phyloP scores from a whole-genome alignment of 2,888 invertebrate genomes.

The Cremastobaeus sp. region DNA sequence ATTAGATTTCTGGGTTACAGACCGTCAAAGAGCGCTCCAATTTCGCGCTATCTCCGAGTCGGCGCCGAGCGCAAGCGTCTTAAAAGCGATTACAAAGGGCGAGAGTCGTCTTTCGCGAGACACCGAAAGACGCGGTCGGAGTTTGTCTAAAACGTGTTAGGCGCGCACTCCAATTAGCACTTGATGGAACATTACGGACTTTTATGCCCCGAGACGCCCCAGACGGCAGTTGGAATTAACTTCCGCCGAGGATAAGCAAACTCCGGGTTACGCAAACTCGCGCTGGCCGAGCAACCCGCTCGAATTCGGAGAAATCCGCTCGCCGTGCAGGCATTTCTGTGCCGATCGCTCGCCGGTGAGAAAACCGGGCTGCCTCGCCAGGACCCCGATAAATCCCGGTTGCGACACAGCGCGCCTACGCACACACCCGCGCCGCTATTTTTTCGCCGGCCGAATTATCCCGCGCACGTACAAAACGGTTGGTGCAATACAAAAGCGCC shows the following conservation, averaged over 20 bases:
- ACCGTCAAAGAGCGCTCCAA: not conserved
- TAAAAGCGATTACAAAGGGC: slow-evolving; percentile 13
- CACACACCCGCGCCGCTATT: slow-evolving; percentile 12
- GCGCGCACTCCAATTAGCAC: not conserved
- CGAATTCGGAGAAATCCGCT: no score
- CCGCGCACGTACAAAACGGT: slow-evolving; percentile 54
- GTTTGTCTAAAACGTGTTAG: not conserved
- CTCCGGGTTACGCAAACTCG: no score
- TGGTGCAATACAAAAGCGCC: slow-evolving; percentile 55
- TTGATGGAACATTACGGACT: no score
- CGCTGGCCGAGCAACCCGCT: no score
- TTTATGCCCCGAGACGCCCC: no score
- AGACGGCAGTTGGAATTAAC: no score
- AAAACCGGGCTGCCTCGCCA: not conserved
- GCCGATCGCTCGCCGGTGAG: no score
- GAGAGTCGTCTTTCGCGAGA: not conserved
- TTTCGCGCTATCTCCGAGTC: slow-evolving; percentile 2
- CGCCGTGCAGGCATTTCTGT: no score
- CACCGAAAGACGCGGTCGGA: slow-evolving; percentile 1
- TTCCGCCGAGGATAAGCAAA: no score
- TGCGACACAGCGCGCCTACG: slow-evolving; percentile 9
- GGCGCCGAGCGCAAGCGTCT: slow-evolving; percentile 6
- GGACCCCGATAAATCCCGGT: not conserved
- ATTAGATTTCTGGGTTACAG: not conserved
- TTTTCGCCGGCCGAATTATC: slow-evolving; percentile 51